Evolutionary conservation across 2,797 vertebrate species (phyloP).

Genomic region (Myoxocephalus aenaeus): DNA sequence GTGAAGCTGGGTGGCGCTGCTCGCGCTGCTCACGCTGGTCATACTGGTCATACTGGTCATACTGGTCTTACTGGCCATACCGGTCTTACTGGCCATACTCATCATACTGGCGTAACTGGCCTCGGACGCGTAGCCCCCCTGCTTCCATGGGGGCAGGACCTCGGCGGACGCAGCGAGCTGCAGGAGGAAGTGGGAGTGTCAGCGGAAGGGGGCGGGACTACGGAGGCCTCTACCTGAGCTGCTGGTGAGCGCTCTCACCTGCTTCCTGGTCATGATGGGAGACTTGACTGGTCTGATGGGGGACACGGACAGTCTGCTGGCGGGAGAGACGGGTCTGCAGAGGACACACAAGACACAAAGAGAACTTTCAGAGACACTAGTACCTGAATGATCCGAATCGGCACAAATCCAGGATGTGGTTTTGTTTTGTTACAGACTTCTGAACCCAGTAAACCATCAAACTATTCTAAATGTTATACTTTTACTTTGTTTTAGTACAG

Average conservation of each 20-base stretch:
- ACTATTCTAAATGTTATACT: no score
- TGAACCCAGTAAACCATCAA: no score
- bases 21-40: conserved; percentile 86
- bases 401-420: no score
- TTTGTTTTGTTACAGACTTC: no score
- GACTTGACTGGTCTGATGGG: conserved; percentile 96
- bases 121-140: conserved; percentile 86
- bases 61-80: no score
- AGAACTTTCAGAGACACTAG: no score
- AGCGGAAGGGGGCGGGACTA: not conserved
- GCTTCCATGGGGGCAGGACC: conserved; percentile 95
- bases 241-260: conserved; percentile 56
- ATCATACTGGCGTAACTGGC: conserved; percentile 84
- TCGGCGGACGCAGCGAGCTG: conserved; percentile 81
- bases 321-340: conserved; percentile 91
- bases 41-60: conserved; percentile 75
- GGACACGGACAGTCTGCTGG: conserved; percentile 90
- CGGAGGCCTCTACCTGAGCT: not conserved
- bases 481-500: no score
- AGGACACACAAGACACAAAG: not conserved
- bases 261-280: conserved; percentile 88
- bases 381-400: no score
- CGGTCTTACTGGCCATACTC: conserved; percentile 66
- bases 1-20: conserved; percentile 82
- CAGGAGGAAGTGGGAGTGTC: not conserved